Percentiles rank a stretch among this genome's conserved stretches.
phyloP scores from a whole-genome alignment of 2,888 invertebrate genomes.

The Macrophya annulata region DNA sequence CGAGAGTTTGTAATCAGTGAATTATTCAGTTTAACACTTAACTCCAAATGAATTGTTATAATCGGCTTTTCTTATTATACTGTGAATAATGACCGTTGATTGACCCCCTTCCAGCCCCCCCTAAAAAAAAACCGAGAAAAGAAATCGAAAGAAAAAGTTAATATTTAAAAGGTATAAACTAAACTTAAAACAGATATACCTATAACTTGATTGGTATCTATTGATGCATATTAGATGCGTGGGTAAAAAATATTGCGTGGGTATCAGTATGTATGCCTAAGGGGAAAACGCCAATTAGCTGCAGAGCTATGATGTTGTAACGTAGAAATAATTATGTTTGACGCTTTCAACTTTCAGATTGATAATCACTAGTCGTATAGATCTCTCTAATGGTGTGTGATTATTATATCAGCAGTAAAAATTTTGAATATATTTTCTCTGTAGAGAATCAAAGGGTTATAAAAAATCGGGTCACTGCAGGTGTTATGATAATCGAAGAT shows the following conservation, averaged over 20 bases:
- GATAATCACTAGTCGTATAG: slow-evolving; percentile 18
- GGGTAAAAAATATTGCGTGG: slow-evolving; percentile 26
- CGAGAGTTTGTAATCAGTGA: too few relatives aligned
- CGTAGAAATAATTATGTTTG: background rate
- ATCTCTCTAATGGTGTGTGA: background rate
- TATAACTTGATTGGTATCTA: background rate
- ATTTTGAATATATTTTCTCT: background rate
- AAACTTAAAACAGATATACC: background rate
- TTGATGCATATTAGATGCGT: background rate
- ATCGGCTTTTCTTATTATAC: too few relatives aligned
- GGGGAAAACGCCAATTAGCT: slow-evolving; percentile 33
- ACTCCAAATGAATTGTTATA: too few relatives aligned
- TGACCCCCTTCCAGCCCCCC: too few relatives aligned
- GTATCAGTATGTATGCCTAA: background rate
- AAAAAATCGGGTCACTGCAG: background rate
- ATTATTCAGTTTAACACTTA: too few relatives aligned
- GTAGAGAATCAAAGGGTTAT: background rate
- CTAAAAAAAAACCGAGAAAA: background rate
- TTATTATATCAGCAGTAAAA: background rate
- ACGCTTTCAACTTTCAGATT: slow-evolving; percentile 42
- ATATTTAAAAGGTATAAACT: background rate
- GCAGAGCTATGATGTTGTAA: slow-evolving; percentile 20
- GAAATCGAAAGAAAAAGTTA: background rate
- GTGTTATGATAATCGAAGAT: background rate
- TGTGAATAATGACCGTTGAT: too few relatives aligned